These are phyloP conservation scores for Smithornis capensis DNA, from an alignment of 2,113 vertebrate genomes.

Conservation along the genomic window DNA sequence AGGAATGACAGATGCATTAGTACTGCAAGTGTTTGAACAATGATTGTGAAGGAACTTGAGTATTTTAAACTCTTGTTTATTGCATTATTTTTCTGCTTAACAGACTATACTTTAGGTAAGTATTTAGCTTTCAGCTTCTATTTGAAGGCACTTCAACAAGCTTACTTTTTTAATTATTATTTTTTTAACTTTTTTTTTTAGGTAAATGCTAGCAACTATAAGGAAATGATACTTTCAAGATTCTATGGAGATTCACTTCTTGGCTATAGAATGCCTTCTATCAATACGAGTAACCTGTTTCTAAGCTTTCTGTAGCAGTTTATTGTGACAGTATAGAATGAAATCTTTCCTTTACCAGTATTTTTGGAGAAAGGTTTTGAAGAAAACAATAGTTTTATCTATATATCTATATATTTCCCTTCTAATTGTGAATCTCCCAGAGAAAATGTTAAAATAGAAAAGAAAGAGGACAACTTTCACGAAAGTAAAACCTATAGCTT, in stretches of 20 bases:
- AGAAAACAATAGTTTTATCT: neutral
- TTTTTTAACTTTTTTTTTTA: neutral
- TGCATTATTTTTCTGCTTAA: neutral
- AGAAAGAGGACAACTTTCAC: neutral
- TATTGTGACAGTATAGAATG: neutral
- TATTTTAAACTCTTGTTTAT: neutral
- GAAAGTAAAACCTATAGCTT: neutral
- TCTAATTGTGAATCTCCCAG: neutral
- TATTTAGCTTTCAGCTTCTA: neutral
- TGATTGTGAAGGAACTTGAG: neutral
- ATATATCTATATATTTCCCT: neutral
- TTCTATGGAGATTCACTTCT: neutral
- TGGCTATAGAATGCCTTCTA: neutral
- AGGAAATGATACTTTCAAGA: neutral
- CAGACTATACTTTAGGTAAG: neutral
- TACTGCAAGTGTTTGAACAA: neutral
- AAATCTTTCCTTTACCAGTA: neutral
- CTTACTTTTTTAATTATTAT: neutral
- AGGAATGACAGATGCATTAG: neutral
- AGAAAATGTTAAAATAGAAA: neutral
- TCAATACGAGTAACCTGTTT: neutral
- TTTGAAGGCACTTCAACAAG: neutral
- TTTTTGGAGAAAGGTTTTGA: neutral
- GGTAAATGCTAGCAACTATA: neutral
- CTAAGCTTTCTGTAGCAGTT: neutral